A percentile compares a stretch with the other conserved stretches of the same genome.
These are phyloP conservation scores for Ethmia dodecea DNA, from an alignment of 2,888 invertebrate species.

Conservation along the genomic window DNA sequence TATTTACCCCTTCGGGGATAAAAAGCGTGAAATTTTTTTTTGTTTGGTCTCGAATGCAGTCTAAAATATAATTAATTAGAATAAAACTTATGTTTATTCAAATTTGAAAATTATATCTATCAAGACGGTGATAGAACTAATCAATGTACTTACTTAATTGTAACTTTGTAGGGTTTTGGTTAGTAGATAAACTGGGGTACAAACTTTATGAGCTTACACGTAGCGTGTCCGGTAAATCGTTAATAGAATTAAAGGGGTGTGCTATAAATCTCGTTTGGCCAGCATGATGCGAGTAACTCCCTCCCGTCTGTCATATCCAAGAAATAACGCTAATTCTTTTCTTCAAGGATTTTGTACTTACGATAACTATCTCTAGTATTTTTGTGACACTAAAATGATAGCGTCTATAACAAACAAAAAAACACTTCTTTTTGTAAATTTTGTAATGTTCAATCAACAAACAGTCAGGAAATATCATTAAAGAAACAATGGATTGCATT, in stretches of 20 bases:
- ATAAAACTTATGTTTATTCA: too few species aligned
- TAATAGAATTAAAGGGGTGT: slow-evolving; percentile 27
- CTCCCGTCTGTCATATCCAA: slow-evolving; percentile 4
- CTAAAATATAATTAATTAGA: too few species aligned
- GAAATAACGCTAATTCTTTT: background rate
- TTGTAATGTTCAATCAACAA: slow-evolving; percentile 18
- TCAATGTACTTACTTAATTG: too few species aligned
- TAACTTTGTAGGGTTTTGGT: too few species aligned
- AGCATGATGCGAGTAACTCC: slow-evolving; percentile 19
- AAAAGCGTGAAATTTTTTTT: too few species aligned
- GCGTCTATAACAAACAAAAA: too few species aligned
- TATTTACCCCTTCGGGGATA: too few species aligned
- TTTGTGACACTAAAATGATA: background rate
- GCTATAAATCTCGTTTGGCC: slow-evolving; percentile 26
- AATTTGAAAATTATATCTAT: too few species aligned
- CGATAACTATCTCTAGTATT: background rate
- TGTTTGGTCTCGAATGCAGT: too few species aligned
- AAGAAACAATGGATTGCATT: slow-evolving; percentile 40
- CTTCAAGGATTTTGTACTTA: background rate
- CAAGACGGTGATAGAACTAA: too few species aligned
- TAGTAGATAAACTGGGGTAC: background rate
- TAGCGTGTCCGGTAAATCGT: slow-evolving; percentile 17
- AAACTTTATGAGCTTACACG: slow-evolving; percentile 3
- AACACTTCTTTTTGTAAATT: slow-evolving; percentile 30
- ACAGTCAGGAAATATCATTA: slow-evolving; percentile 32